These are phyloP conservation scores for Pseudochromis fuscus DNA, from an alignment of 2,797 vertebrate species.

Conservation along the genomic window DNA sequence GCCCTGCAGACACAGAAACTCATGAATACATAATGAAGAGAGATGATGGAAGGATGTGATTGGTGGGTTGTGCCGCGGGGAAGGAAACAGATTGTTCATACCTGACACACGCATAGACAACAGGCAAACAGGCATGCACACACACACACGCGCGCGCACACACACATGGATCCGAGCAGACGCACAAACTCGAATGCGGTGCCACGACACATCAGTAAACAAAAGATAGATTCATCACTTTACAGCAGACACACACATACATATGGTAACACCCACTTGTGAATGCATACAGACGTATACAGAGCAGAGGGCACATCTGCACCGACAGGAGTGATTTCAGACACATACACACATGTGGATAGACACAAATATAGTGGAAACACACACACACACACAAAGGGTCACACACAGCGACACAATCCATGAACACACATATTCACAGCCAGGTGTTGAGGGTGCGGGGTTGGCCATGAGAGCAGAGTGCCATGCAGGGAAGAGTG, in stretches of 20 bases:
- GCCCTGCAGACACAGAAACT: constrained; percentile 80
- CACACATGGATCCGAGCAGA: neutral
- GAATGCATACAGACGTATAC: neutral
- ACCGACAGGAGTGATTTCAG: neutral
- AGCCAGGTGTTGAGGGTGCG: constrained; percentile 29
- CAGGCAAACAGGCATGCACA: constrained; percentile 3
- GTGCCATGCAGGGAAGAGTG: constrained; percentile 17
- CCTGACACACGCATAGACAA: constrained; percentile 52
- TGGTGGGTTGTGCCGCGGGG: constrained; percentile 70
- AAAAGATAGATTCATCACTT: constrained; percentile 26
- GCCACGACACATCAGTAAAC: neutral
- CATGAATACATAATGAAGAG: constrained; percentile 81
- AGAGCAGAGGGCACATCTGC: constrained; percentile 6
- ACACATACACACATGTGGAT: neutral
- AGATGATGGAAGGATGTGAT: constrained; percentile 77
- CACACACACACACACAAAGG: neutral
- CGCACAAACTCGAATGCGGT: neutral
- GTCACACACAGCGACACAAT: neutral
- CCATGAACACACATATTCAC: constrained; percentile 14
- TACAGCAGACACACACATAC: constrained; percentile 1
- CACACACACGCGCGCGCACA: neutral
- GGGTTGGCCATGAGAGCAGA: constrained; percentile 18
- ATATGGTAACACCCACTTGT: neutral
- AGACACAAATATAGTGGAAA: constrained; percentile 4
- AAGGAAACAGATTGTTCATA: constrained; percentile 69